These are phyloP conservation scores for Tridacna gigas DNA, from an alignment of 2,888 invertebrate genomes.

Conservation along the genomic window DNA sequence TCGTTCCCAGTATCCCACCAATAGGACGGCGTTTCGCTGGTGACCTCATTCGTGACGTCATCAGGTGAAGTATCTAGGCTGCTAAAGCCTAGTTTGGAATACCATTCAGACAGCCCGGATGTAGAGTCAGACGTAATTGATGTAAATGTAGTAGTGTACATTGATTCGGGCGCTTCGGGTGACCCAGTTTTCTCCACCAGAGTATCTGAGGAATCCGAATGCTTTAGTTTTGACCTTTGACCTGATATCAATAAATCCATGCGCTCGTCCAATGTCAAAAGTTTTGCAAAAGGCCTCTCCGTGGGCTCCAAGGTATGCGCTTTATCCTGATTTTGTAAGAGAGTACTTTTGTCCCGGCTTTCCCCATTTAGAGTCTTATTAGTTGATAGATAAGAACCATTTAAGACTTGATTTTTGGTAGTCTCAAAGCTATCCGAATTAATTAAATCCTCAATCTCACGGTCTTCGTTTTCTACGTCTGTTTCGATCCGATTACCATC, in stretches of 20 bases:
- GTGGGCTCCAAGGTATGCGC: constrained; percentile 17
- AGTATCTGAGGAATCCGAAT: constrained; percentile 37
- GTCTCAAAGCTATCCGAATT: neutral
- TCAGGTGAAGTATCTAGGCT: constrained; percentile 55
- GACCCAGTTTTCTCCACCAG: neutral
- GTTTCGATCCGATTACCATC: neutral
- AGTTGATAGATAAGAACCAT: neutral
- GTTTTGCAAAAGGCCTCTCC: constrained; percentile 53
- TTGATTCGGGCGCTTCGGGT: constrained; percentile 19
- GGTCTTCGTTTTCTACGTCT: neutral
- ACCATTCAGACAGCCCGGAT: constrained; percentile 57
- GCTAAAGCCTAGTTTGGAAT: constrained; percentile 43
- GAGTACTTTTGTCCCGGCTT: neutral
- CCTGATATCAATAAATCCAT: constrained; percentile 61
- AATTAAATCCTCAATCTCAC: neutral
- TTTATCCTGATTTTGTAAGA: neutral
- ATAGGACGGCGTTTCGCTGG: constrained; percentile 66
- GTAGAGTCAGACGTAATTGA: constrained; percentile 58
- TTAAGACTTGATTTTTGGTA: neutral
- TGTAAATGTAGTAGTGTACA: constrained; percentile 58
- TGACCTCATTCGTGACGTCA: constrained; percentile 47
- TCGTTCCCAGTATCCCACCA: constrained; percentile 66
- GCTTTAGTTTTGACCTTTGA: constrained; percentile 46
- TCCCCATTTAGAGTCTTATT: neutral
- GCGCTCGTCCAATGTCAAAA: constrained; percentile 57